Conservation (phyloP, 2,888 invertebrate genomes). For the Auanema sp. region DNA sequence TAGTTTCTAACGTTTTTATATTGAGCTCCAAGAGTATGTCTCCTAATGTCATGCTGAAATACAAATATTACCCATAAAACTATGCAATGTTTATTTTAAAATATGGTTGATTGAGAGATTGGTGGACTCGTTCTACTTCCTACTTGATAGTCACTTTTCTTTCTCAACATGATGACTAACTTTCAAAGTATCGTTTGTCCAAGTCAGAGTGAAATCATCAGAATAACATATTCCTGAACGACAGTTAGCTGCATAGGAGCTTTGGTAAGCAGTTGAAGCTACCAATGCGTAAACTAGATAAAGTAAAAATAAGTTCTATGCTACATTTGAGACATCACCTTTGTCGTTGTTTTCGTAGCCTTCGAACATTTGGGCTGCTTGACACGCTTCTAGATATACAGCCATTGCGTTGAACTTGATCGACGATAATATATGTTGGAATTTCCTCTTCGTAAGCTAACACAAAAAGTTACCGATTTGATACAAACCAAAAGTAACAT, state of each 20-base stretch:
- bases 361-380: slow-evolving; percentile 71
- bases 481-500: not conserved
- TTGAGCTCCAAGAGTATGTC: not conserved
- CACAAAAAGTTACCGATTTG: slow-evolving; percentile 31
- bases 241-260: slow-evolving; percentile 14
- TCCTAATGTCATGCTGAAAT: not conserved
- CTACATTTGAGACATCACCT: slow-evolving; percentile 49
- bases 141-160: no score
- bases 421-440: slow-evolving; percentile 63
- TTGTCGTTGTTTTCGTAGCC: slow-evolving; percentile 28
- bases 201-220: slow-evolving; percentile 14
- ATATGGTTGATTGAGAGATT: not conserved
- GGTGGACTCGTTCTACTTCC: not conserved
- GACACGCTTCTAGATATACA: slow-evolving; percentile 71
- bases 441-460: slow-evolving; percentile 8
- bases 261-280: slow-evolving; percentile 5
- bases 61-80: not conserved
- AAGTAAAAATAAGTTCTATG: slow-evolving; percentile 58
- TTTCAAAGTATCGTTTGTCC: slow-evolving; percentile 11
- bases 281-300: slow-evolving; percentile 14
- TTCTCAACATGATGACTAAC: not conserved
- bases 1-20: not conserved
- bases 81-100: not conserved
- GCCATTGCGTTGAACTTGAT: slow-evolving; percentile 68
- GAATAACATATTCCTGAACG: slow-evolving; percentile 8